phyloP scores from a whole-genome alignment of 2,113 vertebrate species.

The Apeltes quadracus region DNA sequence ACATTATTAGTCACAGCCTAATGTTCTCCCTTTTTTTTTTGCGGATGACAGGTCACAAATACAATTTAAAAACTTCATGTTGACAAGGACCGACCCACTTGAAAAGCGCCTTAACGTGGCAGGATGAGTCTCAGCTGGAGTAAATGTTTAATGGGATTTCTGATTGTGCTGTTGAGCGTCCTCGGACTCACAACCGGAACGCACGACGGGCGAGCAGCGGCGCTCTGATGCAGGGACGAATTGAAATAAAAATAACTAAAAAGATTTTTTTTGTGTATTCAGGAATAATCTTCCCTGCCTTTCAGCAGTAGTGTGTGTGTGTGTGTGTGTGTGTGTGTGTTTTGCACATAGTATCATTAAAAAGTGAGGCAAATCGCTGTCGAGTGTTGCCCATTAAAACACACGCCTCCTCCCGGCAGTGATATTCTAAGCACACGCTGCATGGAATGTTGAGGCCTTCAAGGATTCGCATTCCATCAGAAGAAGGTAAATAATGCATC shows the following conservation, averaged over 20 bases:
- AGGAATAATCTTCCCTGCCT: conserved; percentile 11
- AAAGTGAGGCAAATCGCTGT: conserved; percentile 20
- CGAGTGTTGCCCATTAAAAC: conserved; percentile 32
- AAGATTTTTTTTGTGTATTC: conserved; percentile 33
- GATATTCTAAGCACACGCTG: conserved; percentile 32
- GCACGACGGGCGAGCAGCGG: neutral
- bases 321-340: too few species aligned
- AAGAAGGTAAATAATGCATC: conserved; percentile 54
- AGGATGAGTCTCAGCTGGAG: conserved; percentile 4
- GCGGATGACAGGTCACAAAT: conserved; percentile 16
- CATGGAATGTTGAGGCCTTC: conserved; percentile 21
- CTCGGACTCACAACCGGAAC: conserved; percentile 23
- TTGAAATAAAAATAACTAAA: conserved; percentile 21
- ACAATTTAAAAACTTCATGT: conserved; percentile 17
- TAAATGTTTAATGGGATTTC: conserved; percentile 40
- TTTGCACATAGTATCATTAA: conserved; percentile 41
- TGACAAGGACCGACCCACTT: conserved; percentile 27
- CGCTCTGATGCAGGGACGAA: conserved; percentile 14
- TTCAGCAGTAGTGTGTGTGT: neutral
- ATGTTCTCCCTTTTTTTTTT: neutral
- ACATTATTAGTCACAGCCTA: conserved; percentile 5
- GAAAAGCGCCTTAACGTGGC: conserved; percentile 5
- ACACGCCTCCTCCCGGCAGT: conserved; percentile 3
- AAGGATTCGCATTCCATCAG: conserved; percentile 30
- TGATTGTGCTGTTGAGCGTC: neutral